Conservation (phyloP, 1,140 invertebrate genomes). For the Rhopalosiphum padi region DNA sequence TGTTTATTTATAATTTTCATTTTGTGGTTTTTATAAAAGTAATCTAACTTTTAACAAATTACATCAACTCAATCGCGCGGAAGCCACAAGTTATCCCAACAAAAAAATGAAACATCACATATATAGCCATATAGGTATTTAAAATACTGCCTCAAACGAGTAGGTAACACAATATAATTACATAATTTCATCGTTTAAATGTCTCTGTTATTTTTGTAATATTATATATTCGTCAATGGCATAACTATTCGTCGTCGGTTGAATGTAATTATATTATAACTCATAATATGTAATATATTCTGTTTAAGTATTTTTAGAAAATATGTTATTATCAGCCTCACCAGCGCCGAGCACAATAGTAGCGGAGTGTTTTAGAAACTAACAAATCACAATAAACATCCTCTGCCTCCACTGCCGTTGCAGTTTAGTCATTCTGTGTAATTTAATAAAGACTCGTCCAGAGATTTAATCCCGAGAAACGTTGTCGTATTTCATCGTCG, state of each 20-base stretch:
- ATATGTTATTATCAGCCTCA: neutral
- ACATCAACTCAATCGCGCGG: neutral
- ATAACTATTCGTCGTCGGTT: neutral
- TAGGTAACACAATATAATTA: no score
- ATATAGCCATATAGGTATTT: no score
- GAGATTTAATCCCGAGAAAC: constrained; percentile 9
- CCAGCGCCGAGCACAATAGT: neutral
- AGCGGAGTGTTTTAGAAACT: neutral
- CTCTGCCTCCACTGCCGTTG: neutral
- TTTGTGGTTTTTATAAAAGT: neutral
- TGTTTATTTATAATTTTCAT: neutral
- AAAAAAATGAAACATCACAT: neutral
- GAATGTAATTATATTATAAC: neutral
- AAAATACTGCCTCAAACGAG: neutral
- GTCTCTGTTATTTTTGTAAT: neutral
- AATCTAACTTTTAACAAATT: no score
- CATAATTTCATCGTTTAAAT: neutral
- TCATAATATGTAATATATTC: no score
- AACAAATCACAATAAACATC: constrained; percentile 46
- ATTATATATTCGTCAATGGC: neutral
- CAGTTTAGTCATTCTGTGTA: constrained; percentile 6
- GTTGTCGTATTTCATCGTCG: neutral
- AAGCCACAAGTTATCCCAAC: neutral
- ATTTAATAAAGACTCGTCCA: constrained; percentile 33
- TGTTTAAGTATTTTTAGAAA: neutral